Conservation (phyloP, 1,140 invertebrate species). For the Conus ventricosus region DNA sequence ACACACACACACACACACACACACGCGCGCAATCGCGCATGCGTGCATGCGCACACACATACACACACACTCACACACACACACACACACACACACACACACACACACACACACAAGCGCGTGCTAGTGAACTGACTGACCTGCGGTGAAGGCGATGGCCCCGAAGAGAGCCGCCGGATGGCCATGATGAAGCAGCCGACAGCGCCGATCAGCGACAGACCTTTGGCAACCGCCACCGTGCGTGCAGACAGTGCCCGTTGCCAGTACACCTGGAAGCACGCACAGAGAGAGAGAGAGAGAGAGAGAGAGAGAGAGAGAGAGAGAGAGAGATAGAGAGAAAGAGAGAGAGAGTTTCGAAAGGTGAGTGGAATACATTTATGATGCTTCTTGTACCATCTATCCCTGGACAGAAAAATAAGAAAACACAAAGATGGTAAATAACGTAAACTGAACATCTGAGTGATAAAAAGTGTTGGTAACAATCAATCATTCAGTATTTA, state of each 20-base stretch:
- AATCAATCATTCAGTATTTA: too few species aligned
- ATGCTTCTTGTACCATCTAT: background rate
- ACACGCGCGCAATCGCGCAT: too few species aligned
- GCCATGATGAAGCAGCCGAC: slow-evolving; percentile 48
- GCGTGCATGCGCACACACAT: too few species aligned
- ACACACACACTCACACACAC: too few species aligned
- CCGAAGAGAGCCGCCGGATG: slow-evolving; percentile 51
- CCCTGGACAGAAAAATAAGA: too few species aligned
- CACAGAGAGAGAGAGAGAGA: too few species aligned
- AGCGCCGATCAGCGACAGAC: slow-evolving; percentile 36
- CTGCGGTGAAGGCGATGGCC: slow-evolving; percentile 47
- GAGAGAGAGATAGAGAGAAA: background rate
- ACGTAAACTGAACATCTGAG: too few species aligned
- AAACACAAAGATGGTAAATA: background rate
- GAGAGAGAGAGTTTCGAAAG: background rate
- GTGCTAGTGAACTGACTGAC: slow-evolving; percentile 26
- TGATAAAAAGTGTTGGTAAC: too few species aligned
- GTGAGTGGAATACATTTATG: too few species aligned
- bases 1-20: background rate
- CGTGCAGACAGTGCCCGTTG: slow-evolving; percentile 50
- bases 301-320: too few species aligned
- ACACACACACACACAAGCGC: background rate
- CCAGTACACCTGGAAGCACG: slow-evolving; percentile 48
- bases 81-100: background rate
- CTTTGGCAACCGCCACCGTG: slow-evolving; percentile 39